Evolutionary conservation across 1,140 invertebrate genomes (phyloP).

Genomic region (Leptestheria dahalacensis): DNA sequence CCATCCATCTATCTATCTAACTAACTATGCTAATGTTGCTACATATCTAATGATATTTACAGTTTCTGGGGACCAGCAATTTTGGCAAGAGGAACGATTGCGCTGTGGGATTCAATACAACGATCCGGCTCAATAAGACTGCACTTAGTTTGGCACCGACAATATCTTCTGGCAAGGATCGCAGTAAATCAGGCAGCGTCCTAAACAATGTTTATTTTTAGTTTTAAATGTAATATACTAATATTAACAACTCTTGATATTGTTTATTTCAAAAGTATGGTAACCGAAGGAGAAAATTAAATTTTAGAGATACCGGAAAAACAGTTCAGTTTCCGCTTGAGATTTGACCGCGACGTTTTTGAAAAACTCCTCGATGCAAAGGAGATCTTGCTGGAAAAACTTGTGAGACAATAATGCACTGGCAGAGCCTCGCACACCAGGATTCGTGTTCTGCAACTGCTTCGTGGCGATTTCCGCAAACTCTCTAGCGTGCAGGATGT

Average conservation of each 20-base stretch:
- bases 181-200: conserved; percentile 28
- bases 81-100: conserved; percentile 54
- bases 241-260: too few species aligned
- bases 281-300: background rate
- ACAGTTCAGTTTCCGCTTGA: conserved; percentile 52
- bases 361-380: conserved; percentile 61
- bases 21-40: too few species aligned
- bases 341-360: conserved; percentile 61
- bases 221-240: too few species aligned
- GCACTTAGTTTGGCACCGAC: conserved; percentile 58
- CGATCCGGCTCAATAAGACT: conserved; percentile 60
- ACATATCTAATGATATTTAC: too few species aligned
- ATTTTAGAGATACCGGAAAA: conserved; percentile 43
- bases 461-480: conserved; percentile 50
- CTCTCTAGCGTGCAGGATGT: conserved; percentile 44
- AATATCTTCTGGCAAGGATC: conserved; percentile 52
- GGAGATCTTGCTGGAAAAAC: conserved; percentile 68
- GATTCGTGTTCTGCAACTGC: conserved; percentile 41
- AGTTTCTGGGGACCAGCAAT: conserved; percentile 49
- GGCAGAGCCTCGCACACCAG: conserved; percentile 41
- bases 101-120: conserved; percentile 60
- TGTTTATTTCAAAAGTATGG: too few species aligned
- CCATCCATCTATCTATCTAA: too few species aligned
- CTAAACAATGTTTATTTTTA: conserved; percentile 4
- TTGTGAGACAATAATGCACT: conserved; percentile 45